These are phyloP conservation scores for Enteromius treurensis DNA, from an alignment of 2,797 vertebrate genomes.

Conservation along the genomic window DNA sequence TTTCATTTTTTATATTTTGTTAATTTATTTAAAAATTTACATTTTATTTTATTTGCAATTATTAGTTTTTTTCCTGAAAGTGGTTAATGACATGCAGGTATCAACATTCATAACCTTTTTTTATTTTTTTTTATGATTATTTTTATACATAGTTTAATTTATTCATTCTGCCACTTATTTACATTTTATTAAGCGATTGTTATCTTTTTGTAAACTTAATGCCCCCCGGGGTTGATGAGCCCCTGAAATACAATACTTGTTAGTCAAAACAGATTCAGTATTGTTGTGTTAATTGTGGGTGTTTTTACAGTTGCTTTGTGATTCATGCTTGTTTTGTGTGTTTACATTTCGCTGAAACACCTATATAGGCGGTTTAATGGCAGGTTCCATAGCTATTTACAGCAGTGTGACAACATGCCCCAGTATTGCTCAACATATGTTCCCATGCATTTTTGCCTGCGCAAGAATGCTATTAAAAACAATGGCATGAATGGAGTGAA, in stretches of 20 bases:
- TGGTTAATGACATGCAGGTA: neutral
- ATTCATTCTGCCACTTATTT: neutral
- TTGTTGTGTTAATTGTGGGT: neutral
- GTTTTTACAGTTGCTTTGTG: neutral
- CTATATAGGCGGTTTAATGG: neutral
- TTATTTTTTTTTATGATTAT: neutral
- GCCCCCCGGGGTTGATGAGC: neutral
- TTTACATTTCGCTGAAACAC: neutral
- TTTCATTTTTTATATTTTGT: too few relatives aligned
- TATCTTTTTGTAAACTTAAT: neutral
- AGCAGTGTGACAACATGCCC: neutral
- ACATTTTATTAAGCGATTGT: neutral
- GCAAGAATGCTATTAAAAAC: neutral
- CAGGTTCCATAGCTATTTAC: neutral
- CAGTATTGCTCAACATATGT: neutral
- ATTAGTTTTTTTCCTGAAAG: neutral
- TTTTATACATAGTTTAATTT: neutral
- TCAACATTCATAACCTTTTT: too few relatives aligned
- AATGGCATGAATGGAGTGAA: neutral
- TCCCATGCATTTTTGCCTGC: neutral
- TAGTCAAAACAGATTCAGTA: neutral
- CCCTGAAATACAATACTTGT: neutral
- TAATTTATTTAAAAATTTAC: too few relatives aligned
- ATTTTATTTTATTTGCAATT: neutral
- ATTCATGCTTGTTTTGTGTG: neutral